Conservation (phyloP, 2,888 invertebrate species). For the Horisme vitalbata region DNA sequence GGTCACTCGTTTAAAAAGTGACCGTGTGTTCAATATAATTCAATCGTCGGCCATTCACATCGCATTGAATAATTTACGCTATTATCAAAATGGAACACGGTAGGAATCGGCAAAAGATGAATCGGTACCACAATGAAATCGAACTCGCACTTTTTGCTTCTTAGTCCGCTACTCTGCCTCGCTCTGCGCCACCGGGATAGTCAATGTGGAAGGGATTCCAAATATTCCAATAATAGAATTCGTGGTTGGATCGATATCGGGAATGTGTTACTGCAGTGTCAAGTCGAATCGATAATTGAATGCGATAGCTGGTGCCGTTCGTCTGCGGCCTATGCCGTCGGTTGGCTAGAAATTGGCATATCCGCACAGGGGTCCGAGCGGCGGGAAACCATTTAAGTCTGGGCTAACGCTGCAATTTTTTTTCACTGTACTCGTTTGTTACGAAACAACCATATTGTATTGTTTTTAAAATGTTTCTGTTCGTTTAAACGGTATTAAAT, state of each 20-base stretch:
- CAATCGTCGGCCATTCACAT: constrained; percentile 37
- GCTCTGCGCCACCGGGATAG: too few relatives aligned
- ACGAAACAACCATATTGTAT: neutral
- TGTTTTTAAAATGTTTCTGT: neutral
- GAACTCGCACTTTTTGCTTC: too few relatives aligned
- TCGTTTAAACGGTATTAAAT: neutral
- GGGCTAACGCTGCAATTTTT: constrained; percentile 23
- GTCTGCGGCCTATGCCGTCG: constrained; percentile 42
- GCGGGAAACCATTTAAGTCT: constrained; percentile 41
- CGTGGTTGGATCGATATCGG: constrained; percentile 13
- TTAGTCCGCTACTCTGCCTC: too few relatives aligned
- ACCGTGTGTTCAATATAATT: constrained; percentile 32
- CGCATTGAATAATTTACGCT: neutral
- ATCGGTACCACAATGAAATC: too few relatives aligned
- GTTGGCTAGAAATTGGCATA: constrained; percentile 60
- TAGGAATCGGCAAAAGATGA: too few relatives aligned
- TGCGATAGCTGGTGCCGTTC: constrained; percentile 51
- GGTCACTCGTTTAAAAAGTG: neutral
- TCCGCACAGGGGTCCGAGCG: constrained; percentile 55
- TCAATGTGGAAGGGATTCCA: neutral
- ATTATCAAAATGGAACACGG: too few relatives aligned
- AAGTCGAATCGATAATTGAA: constrained; percentile 58
- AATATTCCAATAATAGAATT: constrained; percentile 12
- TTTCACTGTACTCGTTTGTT: neutral
- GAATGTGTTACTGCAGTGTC: constrained; percentile 38